A percentile compares a stretch with the other conserved stretches of the same genome.
Evolutionary conservation across 2,113 vertebrate species (phyloP).

Genomic region (Cromileptes altivelis): DNA sequence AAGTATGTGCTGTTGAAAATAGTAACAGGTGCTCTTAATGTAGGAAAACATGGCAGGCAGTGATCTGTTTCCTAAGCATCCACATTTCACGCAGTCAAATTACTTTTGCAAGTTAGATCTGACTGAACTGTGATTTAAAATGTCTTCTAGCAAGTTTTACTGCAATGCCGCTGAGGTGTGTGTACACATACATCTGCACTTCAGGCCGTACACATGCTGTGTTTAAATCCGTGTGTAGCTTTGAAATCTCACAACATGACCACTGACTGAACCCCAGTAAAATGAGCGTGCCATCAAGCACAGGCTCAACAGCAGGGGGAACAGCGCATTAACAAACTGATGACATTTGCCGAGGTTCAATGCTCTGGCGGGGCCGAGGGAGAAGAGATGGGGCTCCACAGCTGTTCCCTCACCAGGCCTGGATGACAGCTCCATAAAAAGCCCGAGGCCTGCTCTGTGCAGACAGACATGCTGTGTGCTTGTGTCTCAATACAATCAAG

Average conservation of each 20-base stretch:
- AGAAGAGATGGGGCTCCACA: conserved; percentile 75
- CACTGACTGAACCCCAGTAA: conserved; percentile 78
- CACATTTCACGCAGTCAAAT: not conserved
- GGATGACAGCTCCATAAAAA: conserved; percentile 84
- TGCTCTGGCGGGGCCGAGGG: conserved; percentile 62
- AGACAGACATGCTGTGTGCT: conserved; percentile 74
- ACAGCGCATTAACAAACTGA: conserved; percentile 77
- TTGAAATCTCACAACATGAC: conserved; percentile 66
- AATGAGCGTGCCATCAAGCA: conserved; percentile 57
- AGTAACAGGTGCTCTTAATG: conserved; percentile 16
- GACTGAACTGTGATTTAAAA: conserved; percentile 3
- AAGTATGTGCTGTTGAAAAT: not conserved
- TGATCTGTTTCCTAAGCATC: not conserved
- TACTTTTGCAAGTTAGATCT: not conserved
- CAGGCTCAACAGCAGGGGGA: conserved; percentile 63
- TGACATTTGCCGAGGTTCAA: conserved; percentile 82
- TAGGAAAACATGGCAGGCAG: not conserved
- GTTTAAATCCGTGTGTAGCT: conserved; percentile 15
- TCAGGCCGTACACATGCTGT: not conserved
- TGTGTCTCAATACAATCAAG: conserved; percentile 55
- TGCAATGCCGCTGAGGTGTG: not conserved
- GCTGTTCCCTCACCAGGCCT: conserved; percentile 76
- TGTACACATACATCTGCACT: conserved; percentile 2
- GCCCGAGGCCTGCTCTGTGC: conserved; percentile 69
- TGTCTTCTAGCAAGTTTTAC: not conserved